phyloP scores from a whole-genome alignment of 2,113 vertebrate species.

The Globicephala melas region DNA sequence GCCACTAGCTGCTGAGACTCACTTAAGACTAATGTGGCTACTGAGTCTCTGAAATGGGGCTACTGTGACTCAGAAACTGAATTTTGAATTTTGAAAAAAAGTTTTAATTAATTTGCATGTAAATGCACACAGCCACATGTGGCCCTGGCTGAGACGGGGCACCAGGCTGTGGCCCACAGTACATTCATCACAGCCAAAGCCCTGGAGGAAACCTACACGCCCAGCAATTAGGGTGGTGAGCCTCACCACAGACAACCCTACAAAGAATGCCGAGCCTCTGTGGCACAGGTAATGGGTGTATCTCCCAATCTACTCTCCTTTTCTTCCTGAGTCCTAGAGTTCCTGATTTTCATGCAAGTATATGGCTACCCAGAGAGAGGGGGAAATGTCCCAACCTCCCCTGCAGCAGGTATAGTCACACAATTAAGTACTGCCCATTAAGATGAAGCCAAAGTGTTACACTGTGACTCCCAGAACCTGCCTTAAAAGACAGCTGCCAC shows the following conservation, averaged over 20 bases:
- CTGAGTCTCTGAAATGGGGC: neutral
- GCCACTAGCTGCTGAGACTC: neutral
- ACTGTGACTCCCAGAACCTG: neutral
- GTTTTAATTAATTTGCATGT: neutral
- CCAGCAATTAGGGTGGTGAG: too few relatives aligned
- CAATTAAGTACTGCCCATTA: neutral
- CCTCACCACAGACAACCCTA: neutral
- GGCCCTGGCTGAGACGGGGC: neutral
- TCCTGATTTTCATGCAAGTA: neutral
- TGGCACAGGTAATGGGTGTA: neutral
- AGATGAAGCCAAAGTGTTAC: neutral
- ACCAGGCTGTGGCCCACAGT: neutral
- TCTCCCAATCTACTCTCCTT: neutral
- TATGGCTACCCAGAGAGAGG: too few relatives aligned
- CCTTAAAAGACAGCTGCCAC: neutral
- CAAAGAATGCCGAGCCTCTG: rapidly evolving
- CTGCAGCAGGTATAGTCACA: neutral
- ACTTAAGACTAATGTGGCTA: neutral
- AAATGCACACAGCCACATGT: neutral
- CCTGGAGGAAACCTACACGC: neutral
- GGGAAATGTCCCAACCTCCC: neutral
- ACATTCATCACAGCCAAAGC: neutral
- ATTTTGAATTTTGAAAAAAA: neutral
- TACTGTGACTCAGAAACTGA: neutral
- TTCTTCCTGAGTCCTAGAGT: neutral